Conservation (phyloP, 2,797 vertebrate species). For the Sebastes vulpes region DNA sequence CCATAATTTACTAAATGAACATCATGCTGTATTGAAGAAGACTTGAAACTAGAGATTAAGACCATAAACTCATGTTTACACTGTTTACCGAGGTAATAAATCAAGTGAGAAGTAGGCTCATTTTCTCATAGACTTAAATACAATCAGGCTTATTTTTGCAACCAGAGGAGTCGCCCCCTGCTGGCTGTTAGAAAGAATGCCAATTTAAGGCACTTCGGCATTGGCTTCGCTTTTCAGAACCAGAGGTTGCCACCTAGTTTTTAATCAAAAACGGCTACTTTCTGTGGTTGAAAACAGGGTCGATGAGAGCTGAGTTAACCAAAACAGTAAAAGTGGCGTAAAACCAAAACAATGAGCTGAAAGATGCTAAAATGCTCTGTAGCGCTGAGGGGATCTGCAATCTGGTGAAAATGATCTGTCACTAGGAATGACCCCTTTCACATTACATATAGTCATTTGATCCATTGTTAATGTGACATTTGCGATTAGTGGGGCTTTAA, state of each 20-base stretch:
- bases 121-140: too few relatives aligned
- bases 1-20: too few relatives aligned
- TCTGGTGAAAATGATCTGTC: background rate
- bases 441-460: background rate
- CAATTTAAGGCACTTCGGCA: too few relatives aligned
- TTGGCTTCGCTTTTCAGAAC: background rate
- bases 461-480: background rate
- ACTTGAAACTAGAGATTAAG: too few relatives aligned
- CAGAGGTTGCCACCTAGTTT: too few relatives aligned
- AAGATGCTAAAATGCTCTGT: accelerated
- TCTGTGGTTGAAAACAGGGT: background rate
- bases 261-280: background rate
- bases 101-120: too few relatives aligned
- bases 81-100: too few relatives aligned
- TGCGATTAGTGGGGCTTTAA: background rate
- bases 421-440: background rate
- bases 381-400: background rate
- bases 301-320: background rate
- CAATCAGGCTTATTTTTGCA: too few relatives aligned
- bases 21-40: too few relatives aligned
- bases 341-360: background rate
- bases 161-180: background rate
- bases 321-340: background rate
- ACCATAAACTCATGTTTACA: too few relatives aligned
- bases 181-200: background rate